Evolutionary conservation across 2,113 vertebrate genomes (phyloP), one percentile per base, ranked within the genome.

Genomic region (Athene cunicularia): DNA sequence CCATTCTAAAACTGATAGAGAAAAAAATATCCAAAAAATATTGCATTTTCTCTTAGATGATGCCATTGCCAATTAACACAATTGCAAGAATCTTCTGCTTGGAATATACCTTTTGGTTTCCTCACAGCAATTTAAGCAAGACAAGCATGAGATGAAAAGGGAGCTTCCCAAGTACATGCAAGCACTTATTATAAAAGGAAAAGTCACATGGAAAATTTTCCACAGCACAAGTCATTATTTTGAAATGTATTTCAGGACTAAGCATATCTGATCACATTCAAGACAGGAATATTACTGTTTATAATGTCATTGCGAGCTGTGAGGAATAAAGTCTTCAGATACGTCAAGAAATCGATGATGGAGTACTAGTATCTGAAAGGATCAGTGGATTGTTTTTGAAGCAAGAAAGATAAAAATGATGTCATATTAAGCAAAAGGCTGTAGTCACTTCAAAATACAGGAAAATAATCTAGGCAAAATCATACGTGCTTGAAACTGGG

Each of bases 221-320:
- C 75, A 77, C 62, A 77, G 71, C 62, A 62, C 64, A 66, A 90
- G 27, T 70, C 30, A 62, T n/a, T 72, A 75, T 64, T 84, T 77
- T 75, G 68, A 88, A 89, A 93, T 63, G 16, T 23, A n/a, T 96
- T 93, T 96, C 50, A 60, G 93, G 56, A 85, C 53, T 7, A 60
- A 90, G 53, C 56, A 39, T 28, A 58, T 74, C 62, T 80, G 77
- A 93, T 94, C 64, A 47, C 49, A 94, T 49, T 62, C 71, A 43
- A 80, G 74, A 72, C 79, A 73, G 71, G 79, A 90, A 79, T 55
- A 41, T 80, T 87, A 21, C 43, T 60, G 21, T 86, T 71, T 70
- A 39, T 66, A 71, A 22, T n/a, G 86, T 52, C 50, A 30, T 52
- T 66, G 35, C 63, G 77, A 95, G 55, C 50, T 82, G 41, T 21